Base-by-base conservation (phyloP, 1,140 invertebrate species). In the Araneus ventricosus region DNA sequence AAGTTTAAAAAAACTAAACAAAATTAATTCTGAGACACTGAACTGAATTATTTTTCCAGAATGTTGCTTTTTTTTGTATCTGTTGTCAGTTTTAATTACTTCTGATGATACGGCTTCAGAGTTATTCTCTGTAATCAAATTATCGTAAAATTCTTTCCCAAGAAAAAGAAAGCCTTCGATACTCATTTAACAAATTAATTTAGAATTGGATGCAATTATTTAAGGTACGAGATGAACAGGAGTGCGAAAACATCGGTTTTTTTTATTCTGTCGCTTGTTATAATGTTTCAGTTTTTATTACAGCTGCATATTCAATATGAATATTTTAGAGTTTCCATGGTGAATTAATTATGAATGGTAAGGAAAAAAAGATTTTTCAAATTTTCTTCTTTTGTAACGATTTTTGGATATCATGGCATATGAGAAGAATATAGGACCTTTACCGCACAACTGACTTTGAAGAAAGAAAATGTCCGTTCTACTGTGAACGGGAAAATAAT, bases 121-220 rank as follows among this genome's bases (percentile, higher is more conserved):
- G 24, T n/a, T 63, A 63, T 63, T 1, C 59, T 6, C 7, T 63
- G 59, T 63, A n/a, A 63, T 24, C 59, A 7, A 63, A 24, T 61
- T 63, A n/a, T 63, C 24, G 59, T 63, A n/a, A 63, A 63, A 63
- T 63, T 63, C 59, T 63, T 63, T 63, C 7, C 1, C n/a, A 63
- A 63, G n/a, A 63, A 63, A 63, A 63, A n/a, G 22, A 63, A 63
- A 63, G n/a, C n/a, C 17, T 6, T 22, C 5, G 0, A n/a, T 24
- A 6, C 59, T 63, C 22, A 63, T 63, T 63, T 63, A 63, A n/a
- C n/a, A 63, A 63, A 63, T 63, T 63, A 63, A 63, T 63, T 63
- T 63, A 7, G 59, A 63, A 63, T 63, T n/a, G 59, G 20, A 63
- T 63, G 59, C 24, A 63, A n/a, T 63, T 63, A 63, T n/a, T n/a